A percentile compares a stretch with the other conserved stretches of the same genome.
Evolutionary conservation across 2,888 invertebrate species (phyloP).

Genomic region (Eupsilia transversa): DNA sequence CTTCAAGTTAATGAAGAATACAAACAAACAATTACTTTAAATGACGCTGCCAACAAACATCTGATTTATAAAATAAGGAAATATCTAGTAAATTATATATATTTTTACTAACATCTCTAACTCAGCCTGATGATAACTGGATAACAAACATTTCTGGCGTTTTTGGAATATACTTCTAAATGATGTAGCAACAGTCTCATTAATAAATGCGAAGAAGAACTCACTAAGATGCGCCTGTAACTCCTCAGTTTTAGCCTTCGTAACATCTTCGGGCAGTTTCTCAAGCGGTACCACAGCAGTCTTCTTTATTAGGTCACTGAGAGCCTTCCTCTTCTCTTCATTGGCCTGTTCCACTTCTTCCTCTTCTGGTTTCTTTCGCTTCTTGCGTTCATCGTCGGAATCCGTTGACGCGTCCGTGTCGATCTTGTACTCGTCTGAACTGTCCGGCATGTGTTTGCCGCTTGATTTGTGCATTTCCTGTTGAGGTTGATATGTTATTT

Average conservation of each 20-base stretch:
- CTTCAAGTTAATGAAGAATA: not conserved
- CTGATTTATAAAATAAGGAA: not conserved
- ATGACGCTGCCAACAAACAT: not conserved
- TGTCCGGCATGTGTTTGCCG: constrained; percentile 90
- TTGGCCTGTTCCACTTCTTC: constrained; percentile 76
- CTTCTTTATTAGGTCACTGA: constrained; percentile 80
- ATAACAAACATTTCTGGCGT: not conserved
- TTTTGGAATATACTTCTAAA: not conserved
- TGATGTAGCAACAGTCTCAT: not conserved
- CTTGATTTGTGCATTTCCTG: constrained; percentile 90
- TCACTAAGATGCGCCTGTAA: constrained; percentile 80
- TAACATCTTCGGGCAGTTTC: constrained; percentile 85
- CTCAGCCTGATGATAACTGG: not conserved
- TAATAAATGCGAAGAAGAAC: too few species aligned
- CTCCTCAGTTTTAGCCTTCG: constrained; percentile 82
- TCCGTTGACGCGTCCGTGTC: constrained; percentile 78
- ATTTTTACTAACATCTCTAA: not conserved
- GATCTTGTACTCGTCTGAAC: constrained; percentile 88
- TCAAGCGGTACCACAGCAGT: constrained; percentile 86
- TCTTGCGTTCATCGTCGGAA: constrained; percentile 83
- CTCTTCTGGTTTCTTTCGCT: constrained; percentile 77
- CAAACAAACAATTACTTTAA: not conserved
- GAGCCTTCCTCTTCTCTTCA: constrained; percentile 71
- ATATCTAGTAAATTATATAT: not conserved
- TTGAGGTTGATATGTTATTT: not conserved